Conservation (phyloP, 1,140 invertebrate genomes). For the Ostrea denselamellosa region DNA sequence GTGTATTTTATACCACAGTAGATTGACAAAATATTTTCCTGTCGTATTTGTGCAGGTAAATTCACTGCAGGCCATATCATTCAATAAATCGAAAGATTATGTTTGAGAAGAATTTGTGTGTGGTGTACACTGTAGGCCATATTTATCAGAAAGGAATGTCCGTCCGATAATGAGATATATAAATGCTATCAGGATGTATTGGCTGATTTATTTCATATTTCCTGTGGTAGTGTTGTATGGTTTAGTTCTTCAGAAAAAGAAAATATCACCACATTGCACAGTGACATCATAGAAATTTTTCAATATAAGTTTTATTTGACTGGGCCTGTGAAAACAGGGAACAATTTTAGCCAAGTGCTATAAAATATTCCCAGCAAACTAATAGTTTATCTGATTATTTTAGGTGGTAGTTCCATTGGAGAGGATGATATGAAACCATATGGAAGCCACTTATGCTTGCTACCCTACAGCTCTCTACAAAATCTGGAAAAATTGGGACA, state of each 20-base stretch:
- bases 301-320: no score
- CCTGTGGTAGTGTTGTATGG: background rate
- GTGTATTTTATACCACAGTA: background rate
- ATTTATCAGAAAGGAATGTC: background rate
- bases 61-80: background rate
- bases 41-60: background rate
- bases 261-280: background rate
- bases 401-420: slow-evolving; percentile 65
- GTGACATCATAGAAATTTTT: background rate
- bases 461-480: slow-evolving; percentile 57
- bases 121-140: background rate
- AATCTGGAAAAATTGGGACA: slow-evolving; percentile 59
- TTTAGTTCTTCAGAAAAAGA: background rate
- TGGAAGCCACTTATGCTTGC: slow-evolving; percentile 60
- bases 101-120: background rate
- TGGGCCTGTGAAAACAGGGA: background rate
- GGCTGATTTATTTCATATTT: background rate
- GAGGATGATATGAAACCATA: slow-evolving; percentile 63
- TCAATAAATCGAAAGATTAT: background rate
- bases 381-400: background rate
- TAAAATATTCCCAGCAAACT: background rate
- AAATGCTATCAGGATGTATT: background rate
- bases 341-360: background rate
- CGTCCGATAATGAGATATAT: background rate
- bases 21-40: background rate